Evolutionary conservation across 2,113 vertebrate species (phyloP).

Genomic region (Chamaea fasciata): DNA sequence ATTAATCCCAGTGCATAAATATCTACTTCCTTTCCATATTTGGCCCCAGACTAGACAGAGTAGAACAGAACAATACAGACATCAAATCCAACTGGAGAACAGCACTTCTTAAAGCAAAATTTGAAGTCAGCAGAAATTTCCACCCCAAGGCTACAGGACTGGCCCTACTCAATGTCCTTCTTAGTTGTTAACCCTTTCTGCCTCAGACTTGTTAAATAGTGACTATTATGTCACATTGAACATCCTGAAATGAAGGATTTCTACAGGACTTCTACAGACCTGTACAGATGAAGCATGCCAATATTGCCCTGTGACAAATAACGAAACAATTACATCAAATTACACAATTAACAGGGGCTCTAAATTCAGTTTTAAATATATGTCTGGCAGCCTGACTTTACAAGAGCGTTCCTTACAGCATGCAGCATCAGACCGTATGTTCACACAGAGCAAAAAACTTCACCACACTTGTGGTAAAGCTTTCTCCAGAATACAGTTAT

Average conservation of each 20-base stretch:
- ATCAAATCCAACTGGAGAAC: background rate
- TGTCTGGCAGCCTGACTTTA: background rate
- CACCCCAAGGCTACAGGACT: background rate
- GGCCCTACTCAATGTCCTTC: background rate
- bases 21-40: conserved; percentile 81
- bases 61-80: background rate
- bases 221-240: background rate
- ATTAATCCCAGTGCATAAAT: conserved; percentile 87
- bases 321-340: background rate
- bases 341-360: background rate
- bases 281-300: background rate
- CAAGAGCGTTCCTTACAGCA: background rate
- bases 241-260: background rate
- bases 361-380: background rate
- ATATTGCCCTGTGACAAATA: background rate
- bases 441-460: background rate
- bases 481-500: background rate
- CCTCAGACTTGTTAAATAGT: background rate
- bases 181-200: background rate
- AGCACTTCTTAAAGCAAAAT: background rate
- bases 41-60: background rate
- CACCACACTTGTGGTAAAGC: background rate
- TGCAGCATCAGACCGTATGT: rapidly evolving
- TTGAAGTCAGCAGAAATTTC: background rate
- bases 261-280: background rate